Conservation (phyloP, 1,140 invertebrate genomes). For the Batillaria attramentaria region DNA sequence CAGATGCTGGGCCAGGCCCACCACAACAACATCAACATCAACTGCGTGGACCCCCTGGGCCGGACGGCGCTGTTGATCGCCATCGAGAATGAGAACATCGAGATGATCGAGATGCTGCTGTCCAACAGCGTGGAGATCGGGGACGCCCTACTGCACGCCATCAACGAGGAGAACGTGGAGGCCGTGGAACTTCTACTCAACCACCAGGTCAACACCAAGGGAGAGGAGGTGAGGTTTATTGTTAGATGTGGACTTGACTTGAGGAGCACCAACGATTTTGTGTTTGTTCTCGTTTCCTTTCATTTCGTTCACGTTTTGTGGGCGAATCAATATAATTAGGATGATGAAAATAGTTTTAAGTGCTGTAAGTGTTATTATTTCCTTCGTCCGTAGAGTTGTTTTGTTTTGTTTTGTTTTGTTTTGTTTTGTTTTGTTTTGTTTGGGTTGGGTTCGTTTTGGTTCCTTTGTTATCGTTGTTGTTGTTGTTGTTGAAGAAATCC, state of each 20-base stretch:
- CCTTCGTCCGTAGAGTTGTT: background rate
- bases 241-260: no score
- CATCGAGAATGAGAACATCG: slow-evolving; percentile 97
- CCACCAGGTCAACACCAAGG: slow-evolving; percentile 81
- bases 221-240: slow-evolving; percentile 60
- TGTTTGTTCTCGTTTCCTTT: no score
- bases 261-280: background rate
- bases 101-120: slow-evolving; percentile 90
- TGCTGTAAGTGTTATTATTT: background rate
- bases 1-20: slow-evolving; percentile 52
- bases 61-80: slow-evolving; percentile 75
- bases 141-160: slow-evolving; percentile 90
- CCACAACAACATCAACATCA: slow-evolving; percentile 81
- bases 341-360: background rate
- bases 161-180: slow-evolving; percentile 95
- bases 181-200: slow-evolving; percentile 91
- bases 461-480: no score
- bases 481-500: no score
- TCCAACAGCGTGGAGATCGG: slow-evolving; percentile 83
- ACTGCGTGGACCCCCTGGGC: slow-evolving; percentile 95
- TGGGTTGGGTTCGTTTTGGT: no score
- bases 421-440: no score
- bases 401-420: background rate
- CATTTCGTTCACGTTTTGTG: background rate
- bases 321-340: background rate